Percentiles rank a stretch among this genome's conserved stretches.
phyloP scores from a whole-genome alignment of 2,113 vertebrate genomes.

The Odocoileus hemionus region DNA sequence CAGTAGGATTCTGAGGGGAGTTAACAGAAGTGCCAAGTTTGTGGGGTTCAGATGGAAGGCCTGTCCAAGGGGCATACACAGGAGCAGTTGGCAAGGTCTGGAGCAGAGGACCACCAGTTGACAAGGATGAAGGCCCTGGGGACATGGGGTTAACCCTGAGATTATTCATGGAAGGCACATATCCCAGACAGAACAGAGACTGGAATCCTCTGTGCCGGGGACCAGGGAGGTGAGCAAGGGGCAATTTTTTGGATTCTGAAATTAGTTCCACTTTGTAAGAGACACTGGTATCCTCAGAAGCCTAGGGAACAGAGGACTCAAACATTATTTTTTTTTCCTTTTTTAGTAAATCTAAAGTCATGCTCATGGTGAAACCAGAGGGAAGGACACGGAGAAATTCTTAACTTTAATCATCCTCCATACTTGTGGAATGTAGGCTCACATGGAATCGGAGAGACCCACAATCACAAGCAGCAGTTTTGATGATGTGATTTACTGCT shows the following conservation, averaged over 20 bases:
- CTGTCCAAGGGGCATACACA: not conserved
- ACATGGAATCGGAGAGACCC: not conserved
- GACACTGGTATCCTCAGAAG: not conserved
- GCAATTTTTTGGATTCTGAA: conserved; percentile 5
- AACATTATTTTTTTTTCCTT: not conserved
- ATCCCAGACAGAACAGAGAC: not conserved
- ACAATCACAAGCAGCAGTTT: not conserved
- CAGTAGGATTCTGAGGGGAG: not conserved
- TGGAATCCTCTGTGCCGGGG: not conserved
- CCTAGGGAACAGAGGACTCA: not conserved
- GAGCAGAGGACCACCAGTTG: not conserved
- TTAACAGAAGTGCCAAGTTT: not conserved
- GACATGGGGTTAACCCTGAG: not conserved
- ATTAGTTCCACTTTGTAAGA: not conserved
- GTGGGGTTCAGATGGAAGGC: not conserved
- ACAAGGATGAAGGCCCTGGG: not conserved
- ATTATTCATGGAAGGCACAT: not conserved
- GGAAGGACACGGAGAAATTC: not conserved
- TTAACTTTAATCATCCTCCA: not conserved
- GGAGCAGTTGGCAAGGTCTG: not conserved
- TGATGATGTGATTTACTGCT: not conserved
- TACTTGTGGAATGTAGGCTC: not conserved
- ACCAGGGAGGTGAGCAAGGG: not conserved
- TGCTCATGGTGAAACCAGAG: not conserved
- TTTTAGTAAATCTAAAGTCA: not conserved